Evolutionary conservation across 2,888 invertebrate genomes (phyloP), one percentile per base, ranked within the genome.

Genomic region (Cryptus viduatorius): DNA sequence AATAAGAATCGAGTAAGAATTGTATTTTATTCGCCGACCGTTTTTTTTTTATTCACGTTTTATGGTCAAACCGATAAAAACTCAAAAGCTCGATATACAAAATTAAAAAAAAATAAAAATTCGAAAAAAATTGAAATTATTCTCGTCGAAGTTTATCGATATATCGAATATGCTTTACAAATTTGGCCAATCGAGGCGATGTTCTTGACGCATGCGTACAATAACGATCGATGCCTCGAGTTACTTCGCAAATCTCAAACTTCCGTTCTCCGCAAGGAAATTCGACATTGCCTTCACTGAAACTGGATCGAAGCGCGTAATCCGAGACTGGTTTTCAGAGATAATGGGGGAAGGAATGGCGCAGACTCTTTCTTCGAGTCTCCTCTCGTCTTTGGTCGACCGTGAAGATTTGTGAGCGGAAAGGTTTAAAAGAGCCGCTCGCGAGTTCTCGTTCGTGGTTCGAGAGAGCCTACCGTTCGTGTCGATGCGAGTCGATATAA

Each of bases 351-450:
- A 50, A 12, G 50, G 37, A 29, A 31, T 76, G 56, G 65, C 82
- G 65, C 76, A 76, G 78, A 44, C 44, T 77, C 44, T 56, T 75
- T 19, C 44, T 53, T 67, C 29, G 64, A 37, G 44, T n/a, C n/a
- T n/a, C 12, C 24, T 29, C 80, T 80, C 50, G 71, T 29, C 29
- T 61, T 71, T 81, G 76, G 80, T 79, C 67, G 79, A 79, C 64
- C 83, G 59, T 79, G 71, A 82, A 82, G 64, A 84, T 79, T 84
- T 67, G 82, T 53, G 76, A 84, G 67, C 68, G 68, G 68, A 79
- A 84, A 79, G 71, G 79, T 79, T 75, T 71, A 46, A 64, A 81
- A 78, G 53, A 78, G 69, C 78, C 64, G 75, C 46, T 68, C 65
- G 53, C 56, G 24, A 73, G 72, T 29, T 24, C 29, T 29, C 12